Conservation (phyloP, 1,140 invertebrate genomes). For the Dryas iulia region DNA sequence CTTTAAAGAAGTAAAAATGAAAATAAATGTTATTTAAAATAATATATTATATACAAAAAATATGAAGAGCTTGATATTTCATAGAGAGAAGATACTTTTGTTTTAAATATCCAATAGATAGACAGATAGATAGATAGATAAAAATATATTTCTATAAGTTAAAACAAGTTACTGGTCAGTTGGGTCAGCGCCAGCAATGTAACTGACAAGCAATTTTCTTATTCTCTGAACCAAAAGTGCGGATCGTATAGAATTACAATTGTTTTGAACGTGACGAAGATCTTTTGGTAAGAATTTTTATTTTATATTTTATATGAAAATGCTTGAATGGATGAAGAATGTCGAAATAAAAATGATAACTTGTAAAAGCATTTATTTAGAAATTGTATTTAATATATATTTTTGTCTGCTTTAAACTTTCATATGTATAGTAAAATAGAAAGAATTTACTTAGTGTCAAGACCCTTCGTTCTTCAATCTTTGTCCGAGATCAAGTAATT, state of each 20-base stretch:
- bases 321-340: not conserved
- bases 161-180: not conserved
- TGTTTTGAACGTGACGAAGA: constrained; percentile 2
- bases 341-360: not conserved
- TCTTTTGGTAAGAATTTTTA: not conserved
- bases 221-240: constrained; percentile 3
- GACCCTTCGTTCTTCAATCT: no score
- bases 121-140: no score
- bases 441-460: no score
- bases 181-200: constrained; percentile 2
- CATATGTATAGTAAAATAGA: no score
- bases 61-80: no score
- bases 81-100: not conserved
- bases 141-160: not conserved
- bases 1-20: no score
- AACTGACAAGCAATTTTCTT: constrained; percentile 4
- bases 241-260: constrained; percentile 4
- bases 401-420: no score
- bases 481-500: no score
- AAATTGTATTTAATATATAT: no score
- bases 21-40: no score
- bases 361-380: no score
- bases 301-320: not conserved
- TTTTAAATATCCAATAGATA: not conserved
- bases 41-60: not conserved